These are phyloP conservation scores for Hemithea aestivaria DNA, from an alignment of 2,888 invertebrate genomes.

Conservation along the genomic window DNA sequence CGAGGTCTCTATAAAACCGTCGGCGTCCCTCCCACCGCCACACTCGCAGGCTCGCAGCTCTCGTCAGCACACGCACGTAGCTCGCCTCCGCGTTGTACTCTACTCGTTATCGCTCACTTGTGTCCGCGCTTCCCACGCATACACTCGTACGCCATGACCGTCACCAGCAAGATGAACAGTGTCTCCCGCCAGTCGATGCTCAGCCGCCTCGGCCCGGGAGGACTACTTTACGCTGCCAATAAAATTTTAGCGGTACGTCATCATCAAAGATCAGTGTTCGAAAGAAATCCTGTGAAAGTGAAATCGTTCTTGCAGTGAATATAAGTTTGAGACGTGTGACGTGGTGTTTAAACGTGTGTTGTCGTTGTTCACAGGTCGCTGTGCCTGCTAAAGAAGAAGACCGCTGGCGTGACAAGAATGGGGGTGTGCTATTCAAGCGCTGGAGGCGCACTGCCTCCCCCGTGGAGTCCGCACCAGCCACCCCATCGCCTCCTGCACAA, in stretches of 20 bases:
- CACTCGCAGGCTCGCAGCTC: constrained; percentile 63
- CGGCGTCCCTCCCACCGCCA: constrained; percentile 62
- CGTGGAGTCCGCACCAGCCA: constrained; percentile 43
- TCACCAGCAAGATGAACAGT: constrained; percentile 76
- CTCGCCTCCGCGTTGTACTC: constrained; percentile 50
- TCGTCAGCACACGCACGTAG: constrained; percentile 49
- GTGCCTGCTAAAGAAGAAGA: constrained; percentile 72
- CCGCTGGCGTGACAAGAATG: constrained; percentile 69
- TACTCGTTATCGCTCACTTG: constrained; percentile 50
- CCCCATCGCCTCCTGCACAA: constrained; percentile 50
- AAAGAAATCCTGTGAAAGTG: constrained; percentile 35
- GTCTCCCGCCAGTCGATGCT: constrained; percentile 72
- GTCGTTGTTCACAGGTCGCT: constrained; percentile 73
- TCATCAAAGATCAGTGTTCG: constrained; percentile 41
- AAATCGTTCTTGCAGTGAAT: constrained; percentile 28
- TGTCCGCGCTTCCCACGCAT: constrained; percentile 47
- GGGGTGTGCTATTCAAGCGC: constrained; percentile 67
- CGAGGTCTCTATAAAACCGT: constrained; percentile 72
- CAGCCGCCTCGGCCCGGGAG: constrained; percentile 71
- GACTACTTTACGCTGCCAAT: constrained; percentile 71
- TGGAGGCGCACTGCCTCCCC: constrained; percentile 62
- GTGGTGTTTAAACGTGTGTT: constrained; percentile 61
- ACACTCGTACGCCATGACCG: constrained; percentile 67
- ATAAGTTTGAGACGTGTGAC: constrained; percentile 37
- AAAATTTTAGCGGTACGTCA: constrained; percentile 76